phyloP scores from a whole-genome alignment of 2,888 invertebrate species.

The Endomychus coccineus region DNA sequence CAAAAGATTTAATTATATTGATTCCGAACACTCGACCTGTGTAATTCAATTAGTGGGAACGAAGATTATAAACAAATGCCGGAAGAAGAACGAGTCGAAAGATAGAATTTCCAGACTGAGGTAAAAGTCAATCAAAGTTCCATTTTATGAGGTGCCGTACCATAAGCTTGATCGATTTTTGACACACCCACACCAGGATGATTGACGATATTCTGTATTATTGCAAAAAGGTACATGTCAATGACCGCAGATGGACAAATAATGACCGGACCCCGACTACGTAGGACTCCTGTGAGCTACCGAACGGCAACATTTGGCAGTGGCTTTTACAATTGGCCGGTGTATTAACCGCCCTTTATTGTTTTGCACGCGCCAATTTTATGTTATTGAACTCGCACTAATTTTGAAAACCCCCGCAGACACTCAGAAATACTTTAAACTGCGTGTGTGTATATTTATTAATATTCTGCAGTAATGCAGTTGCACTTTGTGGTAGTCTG shows the following conservation, averaged over 20 bases:
- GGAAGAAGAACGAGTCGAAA: constrained; percentile 14
- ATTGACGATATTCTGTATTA: constrained; percentile 22
- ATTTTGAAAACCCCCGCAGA: constrained; percentile 14
- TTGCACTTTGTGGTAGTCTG: no score
- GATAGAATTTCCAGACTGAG: constrained; percentile 13
- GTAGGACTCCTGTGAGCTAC: constrained; percentile 15
- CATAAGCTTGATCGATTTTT: constrained; percentile 17
- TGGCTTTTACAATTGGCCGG: constrained; percentile 16
- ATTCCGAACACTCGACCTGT: no score
- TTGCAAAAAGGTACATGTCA: constrained; percentile 20
- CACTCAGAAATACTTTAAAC: constrained; percentile 12
- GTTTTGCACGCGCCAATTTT: constrained; percentile 19
- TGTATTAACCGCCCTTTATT: constrained; percentile 7
- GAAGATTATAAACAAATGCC: constrained; percentile 6
- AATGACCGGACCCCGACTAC: constrained; percentile 21
- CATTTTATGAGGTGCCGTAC: constrained; percentile 22
- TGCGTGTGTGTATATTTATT: constrained; percentile 10
- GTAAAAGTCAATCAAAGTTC: constrained; percentile 24
- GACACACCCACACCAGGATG: constrained; percentile 23
- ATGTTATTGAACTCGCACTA: constrained; percentile 18
- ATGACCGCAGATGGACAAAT: constrained; percentile 28
- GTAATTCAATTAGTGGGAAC: constrained; percentile 6
- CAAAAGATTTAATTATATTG: no score
- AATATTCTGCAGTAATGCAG: no score
- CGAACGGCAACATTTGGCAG: constrained; percentile 3